Base-by-base conservation (phyloP, 2,797 vertebrate species). In the Platalea minor region DNA sequence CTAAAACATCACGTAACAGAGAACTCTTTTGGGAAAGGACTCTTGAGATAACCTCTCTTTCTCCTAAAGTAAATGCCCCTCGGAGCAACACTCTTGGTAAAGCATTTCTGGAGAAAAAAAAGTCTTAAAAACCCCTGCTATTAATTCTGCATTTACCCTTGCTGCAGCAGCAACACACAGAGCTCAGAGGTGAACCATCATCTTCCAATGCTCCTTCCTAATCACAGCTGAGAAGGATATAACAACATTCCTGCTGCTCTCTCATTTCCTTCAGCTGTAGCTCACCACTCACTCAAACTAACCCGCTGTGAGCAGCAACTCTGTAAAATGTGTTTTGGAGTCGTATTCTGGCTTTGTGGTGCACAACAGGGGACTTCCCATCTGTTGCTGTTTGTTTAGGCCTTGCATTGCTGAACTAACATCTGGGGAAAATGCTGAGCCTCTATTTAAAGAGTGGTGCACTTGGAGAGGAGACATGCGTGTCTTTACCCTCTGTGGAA, bases 381-480 rank as follows among this genome's bases (percentile, higher is more conserved):
- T 85, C 96, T 95, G 95, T 17, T 93, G 88, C 81, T 92, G 64
- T 61, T 95, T 85, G 68, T n/a, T 93, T 23, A 85, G 95, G 50
- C 72, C 53, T 80, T 13, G 28, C 61, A 25, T 57, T 43, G 79
- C 88, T 85, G 25, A 80, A 33, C 2, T 21, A 89, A 92, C 93
- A 92, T 51, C 93, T 96, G 93, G 68, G 67, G 29, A 63, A 1
- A 12, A 45, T 73, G 86, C 68, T 80, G 92, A 89, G 84, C 56
- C 39, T 48, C 65, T 67, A 6, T 23, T 84, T 46, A 41, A 78
- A 35, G 57, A 45, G 31, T 3, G 35, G 64, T 28, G 54, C 25
- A 4, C 64, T 35, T 23, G 39, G 35, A 63, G 53, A 54, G 51
- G 54, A 78, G 72, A 23, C 1, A 0, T 3, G 3, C 1, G 9